Conservation (phyloP, 2,113 vertebrate species). For the Benitochromis conjunctus region DNA sequence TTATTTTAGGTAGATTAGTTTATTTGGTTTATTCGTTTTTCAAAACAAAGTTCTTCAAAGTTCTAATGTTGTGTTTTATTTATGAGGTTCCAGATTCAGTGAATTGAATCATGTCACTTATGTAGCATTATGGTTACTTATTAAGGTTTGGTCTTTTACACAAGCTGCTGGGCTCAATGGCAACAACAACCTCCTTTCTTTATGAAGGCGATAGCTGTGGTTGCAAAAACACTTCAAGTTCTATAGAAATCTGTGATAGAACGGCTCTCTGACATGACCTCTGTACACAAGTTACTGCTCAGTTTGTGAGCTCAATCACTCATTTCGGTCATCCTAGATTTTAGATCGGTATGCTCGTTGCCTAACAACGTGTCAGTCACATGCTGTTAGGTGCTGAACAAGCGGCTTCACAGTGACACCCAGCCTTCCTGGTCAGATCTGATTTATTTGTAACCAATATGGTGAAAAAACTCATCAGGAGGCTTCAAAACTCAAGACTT, state of each 20-base stretch:
- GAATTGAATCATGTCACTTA: too few relatives aligned
- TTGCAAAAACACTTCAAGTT: background rate
- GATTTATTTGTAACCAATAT: background rate
- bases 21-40: too few relatives aligned
- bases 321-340: too few relatives aligned
- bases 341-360: background rate
- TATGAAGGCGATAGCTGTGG: background rate
- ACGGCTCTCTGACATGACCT: background rate
- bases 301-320: background rate
- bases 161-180: too few relatives aligned
- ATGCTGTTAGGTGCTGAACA: background rate
- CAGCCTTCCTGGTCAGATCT: background rate
- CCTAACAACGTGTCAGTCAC: fast-evolving
- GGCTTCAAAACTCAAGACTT: background rate
- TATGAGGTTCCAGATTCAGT: too few relatives aligned
- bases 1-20: too few relatives aligned
- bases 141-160: too few relatives aligned
- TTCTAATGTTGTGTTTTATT: too few relatives aligned
- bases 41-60: too few relatives aligned
- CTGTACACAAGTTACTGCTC: background rate
- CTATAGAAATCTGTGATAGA: background rate
- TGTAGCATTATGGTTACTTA: too few relatives aligned
- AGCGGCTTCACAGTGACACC: background rate
- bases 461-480: fast-evolving
- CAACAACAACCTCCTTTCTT: background rate